phyloP scores from a whole-genome alignment of 64 coral and sea anemone genomes.

The Catalaphyllia jardinei region DNA sequence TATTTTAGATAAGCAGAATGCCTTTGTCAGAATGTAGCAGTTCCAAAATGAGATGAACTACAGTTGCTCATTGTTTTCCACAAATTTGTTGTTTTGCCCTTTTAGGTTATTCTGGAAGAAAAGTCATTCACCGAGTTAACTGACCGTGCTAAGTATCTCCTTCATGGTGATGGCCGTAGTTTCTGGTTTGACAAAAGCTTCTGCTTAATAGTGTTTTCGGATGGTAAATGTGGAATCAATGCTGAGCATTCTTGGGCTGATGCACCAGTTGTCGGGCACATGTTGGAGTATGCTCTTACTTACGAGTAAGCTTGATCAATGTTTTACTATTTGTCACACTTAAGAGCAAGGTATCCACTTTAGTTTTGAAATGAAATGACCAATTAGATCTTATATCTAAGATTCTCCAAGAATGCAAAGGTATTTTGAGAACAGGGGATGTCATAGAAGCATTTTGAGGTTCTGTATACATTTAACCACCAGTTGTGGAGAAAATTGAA shows the following conservation, averaged over 20 bases:
- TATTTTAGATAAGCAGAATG: no score
- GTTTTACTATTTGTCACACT: no score
- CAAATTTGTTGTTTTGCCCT: neutral
- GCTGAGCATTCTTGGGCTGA: slow-evolving; percentile 95
- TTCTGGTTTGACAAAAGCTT: slow-evolving; percentile 99
- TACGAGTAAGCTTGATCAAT: slow-evolving; percentile 75
- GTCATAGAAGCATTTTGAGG: no score
- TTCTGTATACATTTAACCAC: no score
- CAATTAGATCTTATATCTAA: no score
- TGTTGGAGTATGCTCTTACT: slow-evolving; percentile 87
- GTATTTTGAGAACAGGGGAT: no score
- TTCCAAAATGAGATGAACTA: no score
- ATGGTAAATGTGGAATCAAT: slow-evolving; percentile 94
- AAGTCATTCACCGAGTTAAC: slow-evolving; percentile 64
- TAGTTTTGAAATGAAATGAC: no score
- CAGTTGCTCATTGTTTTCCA: neutral
- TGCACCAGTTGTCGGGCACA: slow-evolving; percentile 94
- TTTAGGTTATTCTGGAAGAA: slow-evolving; percentile 85
- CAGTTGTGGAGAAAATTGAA: no score
- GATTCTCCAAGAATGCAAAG: no score
- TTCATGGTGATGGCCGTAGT: slow-evolving; percentile 93
- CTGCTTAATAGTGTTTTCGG: slow-evolving; percentile 83
- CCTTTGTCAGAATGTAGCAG: no score
- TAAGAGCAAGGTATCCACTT: no score
- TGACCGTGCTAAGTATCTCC: slow-evolving; percentile 83